phyloP scores from a whole-genome alignment of 2,888 invertebrate species.

The Helicoverpa assulta region DNA sequence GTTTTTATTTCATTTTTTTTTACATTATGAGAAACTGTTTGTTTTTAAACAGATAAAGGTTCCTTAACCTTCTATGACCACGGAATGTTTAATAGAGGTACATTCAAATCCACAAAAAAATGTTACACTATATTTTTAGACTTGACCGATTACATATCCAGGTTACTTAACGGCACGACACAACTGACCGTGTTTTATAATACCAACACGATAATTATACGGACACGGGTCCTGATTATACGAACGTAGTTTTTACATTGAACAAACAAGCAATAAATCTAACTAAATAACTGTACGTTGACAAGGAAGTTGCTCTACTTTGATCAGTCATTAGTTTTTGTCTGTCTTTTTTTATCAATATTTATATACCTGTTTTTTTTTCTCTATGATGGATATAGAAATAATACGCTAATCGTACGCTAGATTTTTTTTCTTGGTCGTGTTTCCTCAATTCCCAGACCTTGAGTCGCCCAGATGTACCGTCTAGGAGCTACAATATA shows the following conservation, averaged over 20 bases:
- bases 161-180: conserved; percentile 57
- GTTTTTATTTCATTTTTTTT: too few relatives aligned
- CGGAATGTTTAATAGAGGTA: conserved; percentile 15
- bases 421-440: conserved; percentile 72
- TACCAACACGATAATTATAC: conserved; percentile 61
- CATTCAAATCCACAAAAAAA: conserved; percentile 24
- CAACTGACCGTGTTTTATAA: conserved; percentile 56
- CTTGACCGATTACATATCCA: conserved; percentile 45
- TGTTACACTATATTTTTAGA: conserved; percentile 30
- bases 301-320: conserved; percentile 82
- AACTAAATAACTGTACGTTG: conserved; percentile 76
- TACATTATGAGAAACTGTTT: too few relatives aligned
- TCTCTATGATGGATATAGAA: conserved; percentile 73
- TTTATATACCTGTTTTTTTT: conserved; percentile 74
- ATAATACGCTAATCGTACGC: conserved; percentile 76
- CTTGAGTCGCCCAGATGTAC: conserved; percentile 86
- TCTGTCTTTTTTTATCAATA: conserved; percentile 69
- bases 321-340: conserved; percentile 73
- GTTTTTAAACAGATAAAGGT: too few relatives aligned
- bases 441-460: conserved; percentile 85
- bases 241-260: conserved; percentile 50
- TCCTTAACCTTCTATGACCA: background rate
- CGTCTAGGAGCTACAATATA: conserved; percentile 71
- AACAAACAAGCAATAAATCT: conserved; percentile 69
- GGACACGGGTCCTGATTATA: conserved; percentile 47